Conservation (phyloP, 2,888 invertebrate genomes). For the Macrophya annulata region DNA sequence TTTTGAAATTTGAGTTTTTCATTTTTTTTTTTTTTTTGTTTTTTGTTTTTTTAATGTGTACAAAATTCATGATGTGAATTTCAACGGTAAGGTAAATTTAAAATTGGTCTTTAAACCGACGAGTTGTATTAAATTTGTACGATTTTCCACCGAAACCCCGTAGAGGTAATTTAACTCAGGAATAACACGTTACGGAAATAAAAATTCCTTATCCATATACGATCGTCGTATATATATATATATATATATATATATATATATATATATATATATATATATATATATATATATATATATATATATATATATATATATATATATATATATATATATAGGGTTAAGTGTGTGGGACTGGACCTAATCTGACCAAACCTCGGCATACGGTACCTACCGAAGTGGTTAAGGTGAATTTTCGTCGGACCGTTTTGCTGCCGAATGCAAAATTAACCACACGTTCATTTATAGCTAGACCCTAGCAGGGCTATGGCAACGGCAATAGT, state of each 20-base stretch:
- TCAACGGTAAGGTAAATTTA: neutral
- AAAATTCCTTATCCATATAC: slow-evolving; percentile 11
- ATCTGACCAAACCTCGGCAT: slow-evolving; percentile 19
- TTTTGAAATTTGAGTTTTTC: too few relatives aligned
- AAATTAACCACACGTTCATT: slow-evolving; percentile 50
- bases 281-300: too few relatives aligned
- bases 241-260: too few relatives aligned
- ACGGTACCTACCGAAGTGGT: neutral
- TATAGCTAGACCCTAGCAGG: slow-evolving; percentile 17
- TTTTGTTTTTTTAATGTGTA: too few relatives aligned
- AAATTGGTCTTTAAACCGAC: neutral
- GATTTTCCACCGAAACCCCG: neutral
- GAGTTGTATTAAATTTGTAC: neutral
- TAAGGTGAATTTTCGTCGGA: slow-evolving; percentile 32
- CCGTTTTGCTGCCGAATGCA: slow-evolving; percentile 37
- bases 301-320: too few relatives aligned
- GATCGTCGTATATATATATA: neutral
- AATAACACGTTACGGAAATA: neutral
- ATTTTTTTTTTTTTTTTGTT: too few relatives aligned
- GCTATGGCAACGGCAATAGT: slow-evolving; percentile 40
- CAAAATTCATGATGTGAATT: neutral
- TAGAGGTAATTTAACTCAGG: neutral
- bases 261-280: too few relatives aligned
- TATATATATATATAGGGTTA: neutral
- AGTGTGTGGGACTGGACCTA: slow-evolving; percentile 9